Evolutionary conservation across 2,888 invertebrate genomes (phyloP).

Genomic region (Odontothrips loti): DNA sequence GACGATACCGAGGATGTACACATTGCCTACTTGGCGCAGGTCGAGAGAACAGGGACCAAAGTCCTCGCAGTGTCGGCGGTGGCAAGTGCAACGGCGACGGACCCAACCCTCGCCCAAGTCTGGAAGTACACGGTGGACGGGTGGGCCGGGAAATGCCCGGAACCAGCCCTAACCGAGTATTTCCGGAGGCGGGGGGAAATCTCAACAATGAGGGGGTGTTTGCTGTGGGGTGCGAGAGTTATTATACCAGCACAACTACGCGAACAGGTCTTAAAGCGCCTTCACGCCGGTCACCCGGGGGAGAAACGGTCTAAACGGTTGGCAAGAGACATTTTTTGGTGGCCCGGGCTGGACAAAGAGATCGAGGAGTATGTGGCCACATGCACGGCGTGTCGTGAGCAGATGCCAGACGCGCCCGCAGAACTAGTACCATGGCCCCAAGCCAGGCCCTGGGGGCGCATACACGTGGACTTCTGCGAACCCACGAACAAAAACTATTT

Average conservation of each 20-base stretch:
- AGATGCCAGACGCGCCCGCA: neutral
- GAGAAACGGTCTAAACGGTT: neutral
- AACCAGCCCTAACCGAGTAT: too few relatives aligned
- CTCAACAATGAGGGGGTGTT: too few relatives aligned
- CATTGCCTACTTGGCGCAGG: neutral
- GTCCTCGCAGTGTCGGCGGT: neutral
- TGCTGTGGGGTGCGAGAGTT: too few relatives aligned
- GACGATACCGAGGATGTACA: neutral
- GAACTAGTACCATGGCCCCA: neutral
- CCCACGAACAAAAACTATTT: neutral
- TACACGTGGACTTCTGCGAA: neutral
- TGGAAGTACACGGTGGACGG: neutral
- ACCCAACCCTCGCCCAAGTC: neutral
- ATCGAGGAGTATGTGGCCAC: neutral
- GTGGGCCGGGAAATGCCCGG: too few relatives aligned
- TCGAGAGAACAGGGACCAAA: neutral
- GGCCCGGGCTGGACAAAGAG: neutral
- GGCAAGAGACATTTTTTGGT: neutral
- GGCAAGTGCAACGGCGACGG: neutral
- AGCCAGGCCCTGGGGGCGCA: neutral
- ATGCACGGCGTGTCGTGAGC: too few relatives aligned
- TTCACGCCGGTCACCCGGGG: neutral
- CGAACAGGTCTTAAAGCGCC: too few relatives aligned
- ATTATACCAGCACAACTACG: too few relatives aligned
- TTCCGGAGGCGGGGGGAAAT: too few relatives aligned